phyloP scores from a whole-genome alignment of 1,140 invertebrate genomes.

The Diorhabda sublineata region DNA sequence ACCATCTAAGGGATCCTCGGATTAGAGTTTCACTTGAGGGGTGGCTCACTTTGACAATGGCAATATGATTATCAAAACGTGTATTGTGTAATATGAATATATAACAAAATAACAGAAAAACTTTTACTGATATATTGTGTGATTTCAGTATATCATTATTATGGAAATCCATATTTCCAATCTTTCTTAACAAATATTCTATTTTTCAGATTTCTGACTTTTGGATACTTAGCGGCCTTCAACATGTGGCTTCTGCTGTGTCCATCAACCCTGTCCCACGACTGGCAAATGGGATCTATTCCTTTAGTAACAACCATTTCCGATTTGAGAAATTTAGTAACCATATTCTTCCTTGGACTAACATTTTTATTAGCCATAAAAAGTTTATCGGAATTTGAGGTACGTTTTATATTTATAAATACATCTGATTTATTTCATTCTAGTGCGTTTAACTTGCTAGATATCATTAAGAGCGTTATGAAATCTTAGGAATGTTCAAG shows the following conservation, averaged over 20 bases:
- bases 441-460: not conserved
- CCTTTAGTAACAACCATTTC: constrained; percentile 65
- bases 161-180: not conserved
- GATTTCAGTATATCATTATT: too few species aligned
- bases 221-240: constrained; percentile 74
- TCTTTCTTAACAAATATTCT: constrained; percentile 4
- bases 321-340: constrained; percentile 68
- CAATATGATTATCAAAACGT: too few species aligned
- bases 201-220: constrained; percentile 63
- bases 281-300: constrained; percentile 86
- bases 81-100: too few species aligned
- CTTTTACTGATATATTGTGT: too few species aligned
- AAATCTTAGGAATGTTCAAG: not conserved
- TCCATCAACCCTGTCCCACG: constrained; percentile 72
- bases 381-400: constrained; percentile 64
- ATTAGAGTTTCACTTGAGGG: too few species aligned
- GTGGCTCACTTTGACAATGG: too few species aligned
- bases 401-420: constrained; percentile 39
- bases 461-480: not conserved
- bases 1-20: too few species aligned
- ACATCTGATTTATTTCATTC: not conserved
- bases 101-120: too few species aligned
- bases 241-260: constrained; percentile 78
- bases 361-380: constrained; percentile 57
- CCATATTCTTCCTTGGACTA: constrained; percentile 62